Evolutionary conservation across 2,113 vertebrate genomes (phyloP).

Genomic region (Sebastes schlegelii): DNA sequence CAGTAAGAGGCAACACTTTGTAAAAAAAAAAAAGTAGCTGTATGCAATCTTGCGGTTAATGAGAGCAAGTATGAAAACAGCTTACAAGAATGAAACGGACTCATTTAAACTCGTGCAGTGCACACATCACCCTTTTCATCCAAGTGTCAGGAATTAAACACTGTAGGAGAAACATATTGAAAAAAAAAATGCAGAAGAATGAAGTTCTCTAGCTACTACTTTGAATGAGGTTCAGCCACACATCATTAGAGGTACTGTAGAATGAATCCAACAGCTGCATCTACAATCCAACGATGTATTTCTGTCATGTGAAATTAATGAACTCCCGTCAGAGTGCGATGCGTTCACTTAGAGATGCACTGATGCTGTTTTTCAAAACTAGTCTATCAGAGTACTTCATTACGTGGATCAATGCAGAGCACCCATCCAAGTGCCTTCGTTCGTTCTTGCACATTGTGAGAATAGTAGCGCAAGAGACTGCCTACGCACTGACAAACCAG

Average conservation of each 20-base stretch:
- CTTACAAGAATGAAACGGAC: constrained; percentile 2
- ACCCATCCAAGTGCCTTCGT: constrained; percentile 1
- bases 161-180: neutral
- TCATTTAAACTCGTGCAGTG: neutral
- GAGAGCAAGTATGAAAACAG: neutral
- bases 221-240: neutral
- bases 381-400: neutral
- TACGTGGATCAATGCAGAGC: neutral
- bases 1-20: neutral
- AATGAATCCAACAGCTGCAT: neutral
- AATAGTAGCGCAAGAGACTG: neutral
- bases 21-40: neutral
- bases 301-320: constrained; percentile 24
- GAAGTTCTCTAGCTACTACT: neutral
- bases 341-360: neutral
- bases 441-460: neutral
- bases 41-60: neutral
- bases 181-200: neutral
- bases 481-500: neutral
- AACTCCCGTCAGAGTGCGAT: constrained; percentile 2
- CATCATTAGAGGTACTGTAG: neutral
- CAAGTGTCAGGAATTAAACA: constrained; percentile 12
- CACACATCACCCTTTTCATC: neutral
- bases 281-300: neutral
- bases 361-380: neutral